A percentile compares a stretch with the other conserved stretches of the same genome.
phyloP scores from a whole-genome alignment of 2,113 vertebrate species.

The Mus spicilegus region DNA sequence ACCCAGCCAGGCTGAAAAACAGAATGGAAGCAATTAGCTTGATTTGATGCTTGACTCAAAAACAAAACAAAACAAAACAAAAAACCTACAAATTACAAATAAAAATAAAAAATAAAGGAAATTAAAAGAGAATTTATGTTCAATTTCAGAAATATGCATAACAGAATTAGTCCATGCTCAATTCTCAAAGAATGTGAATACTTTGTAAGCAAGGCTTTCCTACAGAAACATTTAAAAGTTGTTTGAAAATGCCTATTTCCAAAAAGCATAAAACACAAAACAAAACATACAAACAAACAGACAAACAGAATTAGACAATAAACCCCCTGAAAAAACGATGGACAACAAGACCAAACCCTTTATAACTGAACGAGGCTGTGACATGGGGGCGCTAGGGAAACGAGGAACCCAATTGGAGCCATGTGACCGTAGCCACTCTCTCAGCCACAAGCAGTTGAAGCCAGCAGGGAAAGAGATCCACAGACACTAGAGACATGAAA shows the following conservation, averaged over 20 bases:
- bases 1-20: slow-evolving; percentile 94
- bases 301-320: not conserved
- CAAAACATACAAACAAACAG: not conserved
- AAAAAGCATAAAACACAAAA: slow-evolving; percentile 11
- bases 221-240: not conserved
- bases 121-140: not conserved
- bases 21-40: slow-evolving; percentile 56
- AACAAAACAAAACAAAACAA: not conserved
- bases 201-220: not conserved
- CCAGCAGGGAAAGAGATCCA: not conserved
- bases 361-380: not conserved
- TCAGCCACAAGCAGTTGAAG: not conserved
- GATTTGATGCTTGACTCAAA: not conserved
- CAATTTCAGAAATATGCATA: not conserved
- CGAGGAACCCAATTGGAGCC: not conserved
- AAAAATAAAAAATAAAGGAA: not conserved
- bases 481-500: not conserved
- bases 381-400: not conserved
- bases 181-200: not conserved
- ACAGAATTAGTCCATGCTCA: not conserved
- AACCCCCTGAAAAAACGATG: not conserved
- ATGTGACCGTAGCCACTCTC: not conserved
- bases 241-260: not conserved
- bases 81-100: not conserved
- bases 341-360: not conserved